Base-by-base conservation (phyloP, 1,140 invertebrate genomes). In the Euglossa dilemma region DNA sequence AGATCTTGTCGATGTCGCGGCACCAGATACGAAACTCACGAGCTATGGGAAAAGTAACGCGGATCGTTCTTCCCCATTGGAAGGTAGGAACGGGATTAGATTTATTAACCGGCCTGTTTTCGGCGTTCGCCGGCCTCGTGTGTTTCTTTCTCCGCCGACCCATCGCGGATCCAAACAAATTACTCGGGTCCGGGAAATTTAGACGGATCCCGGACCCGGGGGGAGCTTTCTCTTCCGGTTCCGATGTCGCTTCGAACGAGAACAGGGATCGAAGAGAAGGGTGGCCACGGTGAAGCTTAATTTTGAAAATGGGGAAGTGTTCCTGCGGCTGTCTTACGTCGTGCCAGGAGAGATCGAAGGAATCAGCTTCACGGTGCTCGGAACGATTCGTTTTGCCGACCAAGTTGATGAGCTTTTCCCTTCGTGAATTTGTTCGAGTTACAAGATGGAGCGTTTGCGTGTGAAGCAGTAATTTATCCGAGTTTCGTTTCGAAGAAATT, bases 101-200 rank as follows among this genome's bases (percentile, higher is more conserved):
- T 79, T 61, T 72, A 79, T 79, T 71, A 71, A 45, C 45, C 28
- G 7, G 14, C n/a, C 25, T 12, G 52, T 28, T n/a, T 36, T 25
- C n/a, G 59, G n/a, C n/a, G 59, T 61, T 61, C 14, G 28, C 16
- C 25, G 25, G 20, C 54, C 20, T 8, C 54, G 45, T 20, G 25
- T 50, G 45, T 20, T 72, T 72, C 66, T 50, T 71, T 20, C 43
- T 71, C 20, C 18, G n/a, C 6, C 25, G 59, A 23, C 50, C 20
- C 14, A 16, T 50, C 50, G 43, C 18, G n/a, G 12, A 47, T 78
- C 76, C 69, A 69, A 78, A 57, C 76, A 79, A 79, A 79, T 79
- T 79, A 79, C 76, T 9, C 43, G n/a, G 43, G 23, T 47, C n/a
- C 18, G 52, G 25, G 76, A 59, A 79, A 79, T 79, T 79, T 57